A percentile compares a stretch with the other conserved stretches of the same genome.
These are phyloP conservation scores for Paralinhomoeus sp. DNA, from an alignment of 2,888 invertebrate genomes.

Conservation along the genomic window DNA sequence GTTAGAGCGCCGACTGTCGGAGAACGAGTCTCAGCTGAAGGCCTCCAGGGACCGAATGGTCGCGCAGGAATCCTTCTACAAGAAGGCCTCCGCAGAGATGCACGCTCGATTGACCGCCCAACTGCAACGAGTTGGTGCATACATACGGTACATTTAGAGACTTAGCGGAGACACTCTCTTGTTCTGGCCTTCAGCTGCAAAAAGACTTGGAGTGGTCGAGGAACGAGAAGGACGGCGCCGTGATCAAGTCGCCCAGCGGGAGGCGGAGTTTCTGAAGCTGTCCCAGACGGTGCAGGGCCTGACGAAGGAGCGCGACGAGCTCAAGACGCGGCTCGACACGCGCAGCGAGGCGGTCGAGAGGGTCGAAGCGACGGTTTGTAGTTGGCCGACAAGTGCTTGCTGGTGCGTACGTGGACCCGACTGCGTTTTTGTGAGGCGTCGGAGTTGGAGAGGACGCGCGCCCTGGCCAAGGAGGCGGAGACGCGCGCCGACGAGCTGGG, in stretches of 20 bases:
- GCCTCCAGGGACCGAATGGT: conserved; percentile 9
- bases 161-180: no score
- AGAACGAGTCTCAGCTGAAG: conserved; percentile 13
- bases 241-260: conserved; percentile 18
- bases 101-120: neutral
- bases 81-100: conserved; percentile 9
- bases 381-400: no score
- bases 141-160: no score
- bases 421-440: no score
- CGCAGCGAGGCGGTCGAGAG: neutral
- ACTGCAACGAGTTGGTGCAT: conserved; percentile 9
- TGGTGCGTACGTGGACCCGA: no score
- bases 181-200: conserved; percentile 9
- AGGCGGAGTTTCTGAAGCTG: conserved; percentile 15
- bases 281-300: conserved; percentile 1
- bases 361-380: neutral
- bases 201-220: conserved; percentile 12
- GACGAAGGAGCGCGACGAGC: neutral
- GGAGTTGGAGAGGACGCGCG: neutral
- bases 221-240: conserved; percentile 16
- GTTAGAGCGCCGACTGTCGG: conserved; percentile 8
- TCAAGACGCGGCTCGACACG: neutral
- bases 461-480: conserved; percentile 1
- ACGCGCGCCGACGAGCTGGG: conserved; percentile 1
- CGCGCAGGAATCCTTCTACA: conserved; percentile 14